phyloP scores from a whole-genome alignment of 2,113 vertebrate genomes.

The Cavia porcellus region DNA sequence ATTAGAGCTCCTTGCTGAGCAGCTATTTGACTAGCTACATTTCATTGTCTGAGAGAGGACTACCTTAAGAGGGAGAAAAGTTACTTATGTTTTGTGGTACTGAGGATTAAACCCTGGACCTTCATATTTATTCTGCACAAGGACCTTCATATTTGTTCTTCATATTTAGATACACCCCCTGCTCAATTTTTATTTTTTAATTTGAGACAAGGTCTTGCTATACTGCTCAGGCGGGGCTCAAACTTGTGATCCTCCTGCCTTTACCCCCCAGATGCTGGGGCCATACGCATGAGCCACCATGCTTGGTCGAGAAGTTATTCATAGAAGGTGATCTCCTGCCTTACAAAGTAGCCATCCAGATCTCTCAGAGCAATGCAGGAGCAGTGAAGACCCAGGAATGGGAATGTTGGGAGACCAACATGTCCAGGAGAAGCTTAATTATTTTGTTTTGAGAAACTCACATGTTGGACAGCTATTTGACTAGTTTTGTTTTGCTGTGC shows the following conservation, averaged over 20 bases:
- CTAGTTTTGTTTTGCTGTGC: background rate
- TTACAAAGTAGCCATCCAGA: background rate
- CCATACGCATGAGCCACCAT: background rate
- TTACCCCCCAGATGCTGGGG: background rate
- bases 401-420: background rate
- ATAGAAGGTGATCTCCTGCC: background rate
- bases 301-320: background rate
- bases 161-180: background rate
- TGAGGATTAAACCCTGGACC: background rate
- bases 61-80: background rate
- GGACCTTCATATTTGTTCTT: background rate
- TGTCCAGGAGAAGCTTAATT: background rate
- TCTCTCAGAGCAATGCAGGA: background rate
- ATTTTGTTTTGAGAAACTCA: slow-evolving; percentile 3
- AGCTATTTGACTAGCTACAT: background rate
- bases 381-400: background rate
- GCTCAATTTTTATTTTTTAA: background rate
- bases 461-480: background rate
- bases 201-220: background rate
- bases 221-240: background rate
- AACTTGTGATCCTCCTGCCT: background rate
- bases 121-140: background rate
- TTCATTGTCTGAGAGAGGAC: background rate
- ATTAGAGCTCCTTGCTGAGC: background rate
- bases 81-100: background rate